Evolutionary conservation across 2,113 vertebrate species (phyloP).

Genomic region (Leptobrachium leishanense): DNA sequence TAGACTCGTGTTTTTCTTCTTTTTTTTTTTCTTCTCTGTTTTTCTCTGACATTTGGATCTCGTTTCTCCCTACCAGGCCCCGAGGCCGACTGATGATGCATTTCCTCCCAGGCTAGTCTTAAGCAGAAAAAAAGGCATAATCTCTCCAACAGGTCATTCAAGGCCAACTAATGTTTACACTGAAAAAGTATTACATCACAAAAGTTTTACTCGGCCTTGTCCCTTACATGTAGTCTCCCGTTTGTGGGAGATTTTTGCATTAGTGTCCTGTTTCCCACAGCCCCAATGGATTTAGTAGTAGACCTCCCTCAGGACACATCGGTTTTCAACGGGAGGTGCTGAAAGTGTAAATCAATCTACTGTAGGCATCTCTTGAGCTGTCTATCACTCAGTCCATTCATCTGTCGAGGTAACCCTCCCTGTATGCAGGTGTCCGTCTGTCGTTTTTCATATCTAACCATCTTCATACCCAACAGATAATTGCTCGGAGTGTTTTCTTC

Average conservation of each 20-base stretch:
- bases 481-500: background rate
- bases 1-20: conserved; percentile 11
- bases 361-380: conserved; percentile 34
- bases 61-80: conserved; percentile 7
- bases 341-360: conserved; percentile 42
- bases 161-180: conserved; percentile 43
- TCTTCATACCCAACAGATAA: background rate
- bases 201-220: conserved; percentile 34
- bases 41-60: conserved; percentile 23
- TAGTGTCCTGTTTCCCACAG: conserved; percentile 42
- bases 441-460: background rate
- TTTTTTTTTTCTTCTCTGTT: conserved; percentile 6
- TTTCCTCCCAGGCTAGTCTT: conserved; percentile 24
- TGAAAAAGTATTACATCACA: conserved; percentile 29
- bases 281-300: conserved; percentile 16
- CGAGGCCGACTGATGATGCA: conserved; percentile 18
- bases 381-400: conserved; percentile 35
- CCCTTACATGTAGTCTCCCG: conserved; percentile 21
- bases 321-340: conserved; percentile 37
- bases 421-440: conserved; percentile 14
- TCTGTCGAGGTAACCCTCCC: conserved; percentile 9
- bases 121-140: conserved; percentile 21
- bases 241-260: conserved; percentile 34
- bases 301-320: conserved; percentile 37
- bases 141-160: conserved; percentile 38